phyloP scores from a whole-genome alignment of 2,888 invertebrate genomes.

The Troides aeacus region DNA sequence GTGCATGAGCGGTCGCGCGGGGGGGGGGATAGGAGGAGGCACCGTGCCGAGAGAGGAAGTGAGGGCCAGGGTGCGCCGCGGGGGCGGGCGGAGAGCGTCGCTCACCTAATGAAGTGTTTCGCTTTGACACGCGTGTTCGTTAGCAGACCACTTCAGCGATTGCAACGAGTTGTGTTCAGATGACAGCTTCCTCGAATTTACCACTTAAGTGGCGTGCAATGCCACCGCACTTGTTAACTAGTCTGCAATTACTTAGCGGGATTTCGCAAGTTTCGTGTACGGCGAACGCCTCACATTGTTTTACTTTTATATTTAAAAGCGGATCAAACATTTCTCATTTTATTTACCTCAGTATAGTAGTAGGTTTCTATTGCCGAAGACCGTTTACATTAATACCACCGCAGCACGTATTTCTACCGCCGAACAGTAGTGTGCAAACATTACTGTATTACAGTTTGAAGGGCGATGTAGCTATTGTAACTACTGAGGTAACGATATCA shows the following conservation, averaged over 20 bases:
- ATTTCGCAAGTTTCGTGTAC: conserved; percentile 34
- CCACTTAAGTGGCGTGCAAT: conserved; percentile 74
- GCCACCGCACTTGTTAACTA: conserved; percentile 64
- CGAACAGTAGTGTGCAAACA: too few relatives aligned
- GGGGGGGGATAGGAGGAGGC: conserved; percentile 36
- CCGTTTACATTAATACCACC: too few relatives aligned
- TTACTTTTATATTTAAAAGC: conserved; percentile 15
- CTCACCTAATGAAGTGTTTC: conserved; percentile 80
- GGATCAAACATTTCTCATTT: neutral
- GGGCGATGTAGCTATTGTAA: too few relatives aligned
- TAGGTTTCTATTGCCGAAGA: too few relatives aligned
- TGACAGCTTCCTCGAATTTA: conserved; percentile 76
- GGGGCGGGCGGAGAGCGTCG: conserved; percentile 53
- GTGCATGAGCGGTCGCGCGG: conserved; percentile 34
- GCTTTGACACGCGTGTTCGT: conserved; percentile 80
- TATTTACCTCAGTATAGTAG: neutral
- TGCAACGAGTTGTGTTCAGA: conserved; percentile 68
- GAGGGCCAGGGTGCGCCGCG: conserved; percentile 35
- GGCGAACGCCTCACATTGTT: conserved; percentile 23
- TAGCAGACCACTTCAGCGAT: conserved; percentile 74
- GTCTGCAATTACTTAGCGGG: conserved; percentile 55
- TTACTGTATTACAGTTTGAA: too few relatives aligned
- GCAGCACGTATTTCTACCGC: too few relatives aligned
- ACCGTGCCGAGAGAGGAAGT: conserved; percentile 30
- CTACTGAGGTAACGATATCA: too few relatives aligned